phyloP scores from a whole-genome alignment of 2,888 invertebrate species.

The Meteorus colon region DNA sequence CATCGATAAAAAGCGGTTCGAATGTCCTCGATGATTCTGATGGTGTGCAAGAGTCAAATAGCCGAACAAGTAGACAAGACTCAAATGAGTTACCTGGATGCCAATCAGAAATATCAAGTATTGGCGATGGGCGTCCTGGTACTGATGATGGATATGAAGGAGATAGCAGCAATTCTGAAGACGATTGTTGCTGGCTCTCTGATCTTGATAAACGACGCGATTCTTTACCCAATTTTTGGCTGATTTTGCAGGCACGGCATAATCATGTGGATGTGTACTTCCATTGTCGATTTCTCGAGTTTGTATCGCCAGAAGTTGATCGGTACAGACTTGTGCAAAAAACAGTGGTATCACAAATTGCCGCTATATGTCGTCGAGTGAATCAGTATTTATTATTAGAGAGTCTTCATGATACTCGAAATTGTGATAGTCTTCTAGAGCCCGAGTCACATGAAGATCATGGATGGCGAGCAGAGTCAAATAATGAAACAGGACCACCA shows the following conservation, averaged over 20 bases:
- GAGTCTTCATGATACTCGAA: slow-evolving; percentile 79
- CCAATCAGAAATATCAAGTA: slow-evolving; percentile 64
- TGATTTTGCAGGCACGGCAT: slow-evolving; percentile 78
- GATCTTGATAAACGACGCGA: slow-evolving; percentile 75
- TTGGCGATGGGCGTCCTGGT: slow-evolving; percentile 60
- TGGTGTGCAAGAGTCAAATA: slow-evolving; percentile 48
- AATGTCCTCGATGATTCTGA: slow-evolving; percentile 45
- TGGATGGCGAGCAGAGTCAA: slow-evolving; percentile 62
- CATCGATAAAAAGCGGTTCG: slow-evolving; percentile 16
- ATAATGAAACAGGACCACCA: slow-evolving; percentile 51
- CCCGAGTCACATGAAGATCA: slow-evolving; percentile 77
- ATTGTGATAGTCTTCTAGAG: slow-evolving; percentile 81
- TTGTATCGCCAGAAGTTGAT: slow-evolving; percentile 75
- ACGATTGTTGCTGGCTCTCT: slow-evolving; percentile 77
- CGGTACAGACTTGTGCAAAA: slow-evolving; percentile 75
- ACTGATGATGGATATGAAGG: slow-evolving; percentile 77
- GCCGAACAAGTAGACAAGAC: slow-evolving; percentile 58
- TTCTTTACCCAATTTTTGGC: slow-evolving; percentile 82
- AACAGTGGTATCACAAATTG: slow-evolving; percentile 76
- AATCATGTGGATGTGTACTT: slow-evolving; percentile 80
- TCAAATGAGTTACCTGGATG: slow-evolving; percentile 63
- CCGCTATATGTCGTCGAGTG: slow-evolving; percentile 78
- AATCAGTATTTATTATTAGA: slow-evolving; percentile 83
- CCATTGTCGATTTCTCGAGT: slow-evolving; percentile 80
- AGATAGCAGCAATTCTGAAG: slow-evolving; percentile 78